Base-by-base conservation (phyloP, 2,797 vertebrate species). In the Falco cherrug region DNA sequence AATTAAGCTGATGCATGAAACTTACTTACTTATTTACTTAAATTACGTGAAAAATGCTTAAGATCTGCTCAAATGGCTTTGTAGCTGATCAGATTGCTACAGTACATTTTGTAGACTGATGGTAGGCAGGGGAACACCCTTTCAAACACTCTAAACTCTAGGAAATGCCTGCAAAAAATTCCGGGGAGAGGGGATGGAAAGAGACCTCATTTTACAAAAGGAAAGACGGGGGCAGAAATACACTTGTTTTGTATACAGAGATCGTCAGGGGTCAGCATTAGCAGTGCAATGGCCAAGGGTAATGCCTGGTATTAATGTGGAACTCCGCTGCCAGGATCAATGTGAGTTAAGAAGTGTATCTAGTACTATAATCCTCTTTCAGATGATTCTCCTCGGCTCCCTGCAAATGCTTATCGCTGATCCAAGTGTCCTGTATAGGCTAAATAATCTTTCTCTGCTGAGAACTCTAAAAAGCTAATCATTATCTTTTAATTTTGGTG, bases 401-500 rank as follows among this genome's bases (percentile, higher is more conserved):
- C 53, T 85, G 60, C 41, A 68, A 39, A 84, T 75, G n/a, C 8
- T 9, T 20, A 31, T 29, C 5, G 3, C 61, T 64, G 39, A 56
- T 48, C 41, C 51, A 73, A 84, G 77, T 24, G 53, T 21, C 51
- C 77, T 84, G 12, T 21, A 64, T 7, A 73, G 57, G 14, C 87
- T 77, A 90, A 71, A 67, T 33, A 71, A 74, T 43, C 24, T 89
- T 95, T 61, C 88, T 81, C 35, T 76, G 80, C 41, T 71, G 91
- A 89, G 81, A 85, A 78, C 59, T 81, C 70, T 59, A n/a, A 80
- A 84, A 68, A 71, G 64, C 41, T 71, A 92, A 93, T 96, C 96
- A 87, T 97, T 97, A 94, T 81, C 47, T 90, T 89, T 79, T 91
- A 94, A 93, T 94, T 96, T 95, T 92, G 92, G 51, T 75, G 67